Evolutionary conservation across 2,113 vertebrate genomes (phyloP).

Genomic region (Tachysurus vachellii): DNA sequence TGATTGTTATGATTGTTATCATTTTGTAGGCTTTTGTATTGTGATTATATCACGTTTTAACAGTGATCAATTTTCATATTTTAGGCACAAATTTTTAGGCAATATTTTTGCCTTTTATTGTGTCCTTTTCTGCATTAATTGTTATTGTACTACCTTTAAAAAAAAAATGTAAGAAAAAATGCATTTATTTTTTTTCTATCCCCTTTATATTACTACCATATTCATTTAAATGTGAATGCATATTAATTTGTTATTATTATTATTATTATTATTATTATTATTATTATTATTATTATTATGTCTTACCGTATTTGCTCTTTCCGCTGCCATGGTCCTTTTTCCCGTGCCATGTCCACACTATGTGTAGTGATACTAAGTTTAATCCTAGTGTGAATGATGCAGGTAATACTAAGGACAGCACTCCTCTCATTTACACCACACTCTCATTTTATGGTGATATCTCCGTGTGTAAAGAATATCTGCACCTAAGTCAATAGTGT

Average conservation of each 20-base stretch:
- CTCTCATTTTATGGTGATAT: conserved; percentile 40
- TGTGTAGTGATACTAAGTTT: neutral
- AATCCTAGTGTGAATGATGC: conserved; percentile 45
- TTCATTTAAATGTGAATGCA: neutral
- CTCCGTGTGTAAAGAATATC: conserved; percentile 36
- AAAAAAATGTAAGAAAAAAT: neutral
- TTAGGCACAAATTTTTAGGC: neutral
- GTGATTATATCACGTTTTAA: neutral
- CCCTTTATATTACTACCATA: neutral
- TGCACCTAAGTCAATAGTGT: conserved; percentile 61
- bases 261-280: conserved; percentile 24
- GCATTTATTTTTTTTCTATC: neutral
- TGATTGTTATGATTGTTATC: no score
- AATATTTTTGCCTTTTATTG: neutral
- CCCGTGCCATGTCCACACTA: conserved; percentile 53
- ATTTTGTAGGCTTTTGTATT: neutral
- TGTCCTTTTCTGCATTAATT: neutral
- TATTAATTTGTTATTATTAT: neutral
- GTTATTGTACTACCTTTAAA: neutral
- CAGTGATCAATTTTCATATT: neutral
- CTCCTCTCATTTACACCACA: conserved; percentile 32
- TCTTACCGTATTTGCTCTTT: conserved; percentile 69
- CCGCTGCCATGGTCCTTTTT: conserved; percentile 60
- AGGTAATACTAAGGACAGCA: conserved; percentile 41
- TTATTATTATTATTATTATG: conserved; percentile 49